Conservation (phyloP, 2,113 vertebrate genomes). For the Amia ocellicauda region DNA sequence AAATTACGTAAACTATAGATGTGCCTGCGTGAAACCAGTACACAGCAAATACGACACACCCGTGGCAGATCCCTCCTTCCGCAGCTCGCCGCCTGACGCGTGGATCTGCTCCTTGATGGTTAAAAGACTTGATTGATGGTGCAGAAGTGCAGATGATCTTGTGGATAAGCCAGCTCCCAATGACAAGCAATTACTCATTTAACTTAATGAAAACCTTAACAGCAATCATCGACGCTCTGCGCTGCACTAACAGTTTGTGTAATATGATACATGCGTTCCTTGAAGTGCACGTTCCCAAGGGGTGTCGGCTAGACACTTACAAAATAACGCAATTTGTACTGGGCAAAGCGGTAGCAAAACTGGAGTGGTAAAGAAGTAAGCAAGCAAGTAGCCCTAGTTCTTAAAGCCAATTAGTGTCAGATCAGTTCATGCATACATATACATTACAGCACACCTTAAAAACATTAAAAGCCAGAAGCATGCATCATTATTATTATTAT, state of each 20-base stretch:
- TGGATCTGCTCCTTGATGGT: slow-evolving; percentile 64
- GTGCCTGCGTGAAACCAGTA: too few relatives aligned
- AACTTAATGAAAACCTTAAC: slow-evolving; percentile 75
- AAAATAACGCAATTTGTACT: slow-evolving; percentile 78
- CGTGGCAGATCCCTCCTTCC: too few relatives aligned
- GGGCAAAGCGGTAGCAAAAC: slow-evolving; percentile 60
- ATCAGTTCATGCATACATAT: slow-evolving; percentile 31
- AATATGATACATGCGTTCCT: slow-evolving; percentile 66
- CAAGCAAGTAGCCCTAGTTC: slow-evolving; percentile 41
- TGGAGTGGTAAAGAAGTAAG: slow-evolving; percentile 55
- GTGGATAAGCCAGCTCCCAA: slow-evolving; percentile 66
- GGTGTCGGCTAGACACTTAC: slow-evolving; percentile 65
- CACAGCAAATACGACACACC: too few relatives aligned
- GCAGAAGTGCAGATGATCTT: slow-evolving; percentile 67
- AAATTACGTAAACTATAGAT: too few relatives aligned
- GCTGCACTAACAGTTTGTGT: slow-evolving; percentile 63
- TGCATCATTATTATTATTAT: slow-evolving; percentile 32
- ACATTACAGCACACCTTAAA: too few relatives aligned
- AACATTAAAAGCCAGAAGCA: too few relatives aligned
- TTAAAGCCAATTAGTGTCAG: slow-evolving; percentile 33
- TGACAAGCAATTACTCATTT: slow-evolving; percentile 75
- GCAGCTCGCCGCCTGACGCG: slow-evolving; percentile 57
- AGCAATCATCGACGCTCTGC: slow-evolving; percentile 68
- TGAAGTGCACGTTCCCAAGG: slow-evolving; percentile 55
- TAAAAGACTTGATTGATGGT: slow-evolving; percentile 73